Percentiles rank a stretch among this genome's conserved stretches.
phyloP scores from a whole-genome alignment of 2,113 vertebrate genomes.

The Puntigrus tetrazona region DNA sequence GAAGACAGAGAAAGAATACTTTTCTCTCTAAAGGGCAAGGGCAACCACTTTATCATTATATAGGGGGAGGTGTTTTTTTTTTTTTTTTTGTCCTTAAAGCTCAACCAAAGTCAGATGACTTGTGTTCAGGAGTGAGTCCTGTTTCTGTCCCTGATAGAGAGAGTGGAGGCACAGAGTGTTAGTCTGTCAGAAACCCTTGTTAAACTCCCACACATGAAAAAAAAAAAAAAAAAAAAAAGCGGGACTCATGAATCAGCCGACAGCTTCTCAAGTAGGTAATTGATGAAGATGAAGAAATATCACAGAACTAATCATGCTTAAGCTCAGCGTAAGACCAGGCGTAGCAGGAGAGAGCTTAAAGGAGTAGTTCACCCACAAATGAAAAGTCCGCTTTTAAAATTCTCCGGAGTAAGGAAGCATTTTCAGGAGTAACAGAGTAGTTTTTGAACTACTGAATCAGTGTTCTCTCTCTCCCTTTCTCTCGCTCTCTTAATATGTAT shows the following conservation, averaged over 20 bases:
- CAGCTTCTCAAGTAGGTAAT: slow-evolving; percentile 18
- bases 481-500: too few relatives aligned
- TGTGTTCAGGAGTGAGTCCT: slow-evolving; percentile 17
- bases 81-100: slow-evolving; percentile 37
- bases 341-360: neutral
- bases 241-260: slow-evolving; percentile 5
- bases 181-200: slow-evolving; percentile 31
- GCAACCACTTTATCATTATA: slow-evolving; percentile 14
- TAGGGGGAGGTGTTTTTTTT: slow-evolving; percentile 14
- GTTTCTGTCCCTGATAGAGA: slow-evolving; percentile 24
- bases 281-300: slow-evolving; percentile 38
- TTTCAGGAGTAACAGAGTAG: neutral
- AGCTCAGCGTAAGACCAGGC: neutral
- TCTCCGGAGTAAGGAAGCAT: neutral
- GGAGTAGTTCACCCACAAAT: neutral
- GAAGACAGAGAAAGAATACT: neutral
- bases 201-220: neutral
- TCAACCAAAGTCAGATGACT: slow-evolving; percentile 41
- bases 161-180: neutral
- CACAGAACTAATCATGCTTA: slow-evolving; percentile 15
- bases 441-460: neutral
- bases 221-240: neutral
- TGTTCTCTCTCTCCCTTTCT: too few relatives aligned
- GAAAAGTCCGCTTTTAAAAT: neutral
- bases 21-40: neutral